Conservation (phyloP, 2,113 vertebrate species). For the Oriolus oriolus region DNA sequence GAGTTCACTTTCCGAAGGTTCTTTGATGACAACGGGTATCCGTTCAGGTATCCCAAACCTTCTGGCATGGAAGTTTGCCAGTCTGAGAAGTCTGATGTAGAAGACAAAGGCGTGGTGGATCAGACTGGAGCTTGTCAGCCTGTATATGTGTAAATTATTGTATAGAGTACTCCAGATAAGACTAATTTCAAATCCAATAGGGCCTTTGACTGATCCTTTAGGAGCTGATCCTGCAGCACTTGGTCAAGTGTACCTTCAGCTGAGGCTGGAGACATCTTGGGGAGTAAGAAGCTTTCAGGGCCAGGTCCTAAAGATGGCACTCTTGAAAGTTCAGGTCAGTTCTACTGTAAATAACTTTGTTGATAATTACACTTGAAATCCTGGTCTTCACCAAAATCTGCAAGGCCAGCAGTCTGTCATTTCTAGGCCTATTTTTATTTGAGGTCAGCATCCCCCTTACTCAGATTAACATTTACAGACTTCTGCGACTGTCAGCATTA, state of each 20-base stretch:
- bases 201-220: conserved; percentile 46
- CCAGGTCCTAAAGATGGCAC: conserved; percentile 26
- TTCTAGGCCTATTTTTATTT: conserved; percentile 43
- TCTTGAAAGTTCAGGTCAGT: conserved; percentile 10
- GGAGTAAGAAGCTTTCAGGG: neutral
- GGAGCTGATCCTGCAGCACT: conserved; percentile 21
- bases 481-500: conserved; percentile 58
- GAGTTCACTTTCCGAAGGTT: conserved; percentile 98
- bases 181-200: conserved; percentile 28
- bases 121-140: conserved; percentile 88
- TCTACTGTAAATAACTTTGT: conserved; percentile 37
- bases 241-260: neutral
- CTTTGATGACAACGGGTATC: conserved; percentile 96
- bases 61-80: conserved; percentile 61
- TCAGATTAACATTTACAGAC: conserved; percentile 54
- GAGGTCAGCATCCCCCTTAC: conserved; percentile 24
- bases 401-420: conserved; percentile 5
- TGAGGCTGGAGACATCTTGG: neutral
- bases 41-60: conserved; percentile 94
- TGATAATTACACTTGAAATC: conserved; percentile 54
- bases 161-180: conserved; percentile 34
- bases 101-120: conserved; percentile 57
- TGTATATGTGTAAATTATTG: conserved; percentile 86
- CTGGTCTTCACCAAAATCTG: conserved; percentile 45
- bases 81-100: conserved; percentile 48